phyloP scores from a whole-genome alignment of 2,888 invertebrate species.

The Ochropacha duplaris region DNA sequence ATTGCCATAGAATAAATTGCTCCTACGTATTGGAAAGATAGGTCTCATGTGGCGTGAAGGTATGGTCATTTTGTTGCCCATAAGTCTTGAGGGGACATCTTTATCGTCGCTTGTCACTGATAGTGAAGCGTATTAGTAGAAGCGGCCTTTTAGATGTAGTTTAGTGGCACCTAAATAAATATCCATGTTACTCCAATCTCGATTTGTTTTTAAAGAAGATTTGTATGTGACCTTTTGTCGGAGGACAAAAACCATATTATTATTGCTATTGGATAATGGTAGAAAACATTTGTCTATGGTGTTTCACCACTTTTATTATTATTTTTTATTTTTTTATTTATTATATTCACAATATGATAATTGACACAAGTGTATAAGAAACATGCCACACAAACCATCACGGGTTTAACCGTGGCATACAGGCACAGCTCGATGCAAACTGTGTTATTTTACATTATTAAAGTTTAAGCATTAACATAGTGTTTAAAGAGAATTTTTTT shows the following conservation, averaged over 20 bases:
- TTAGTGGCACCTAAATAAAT: conserved; percentile 5
- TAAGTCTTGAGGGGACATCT: conserved; percentile 13
- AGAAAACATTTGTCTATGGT: neutral
- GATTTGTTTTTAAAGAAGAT: neutral
- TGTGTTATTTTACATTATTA: no score
- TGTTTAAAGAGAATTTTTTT: no score
- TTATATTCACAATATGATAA: no score
- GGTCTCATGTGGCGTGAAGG: conserved; percentile 24
- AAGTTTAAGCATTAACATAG: no score
- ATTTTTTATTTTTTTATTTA: no score
- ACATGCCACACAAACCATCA: no score
- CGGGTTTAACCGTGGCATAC: no score
- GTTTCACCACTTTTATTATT: neutral
- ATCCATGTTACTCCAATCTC: neutral
- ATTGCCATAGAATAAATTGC: conserved; percentile 40
- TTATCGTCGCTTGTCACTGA: conserved; percentile 7
- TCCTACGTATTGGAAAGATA: conserved; percentile 32
- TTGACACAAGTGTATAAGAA: no score
- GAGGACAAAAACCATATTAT: neutral
- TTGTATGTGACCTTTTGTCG: neutral
- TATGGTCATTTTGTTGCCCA: conserved; percentile 33
- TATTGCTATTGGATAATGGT: neutral
- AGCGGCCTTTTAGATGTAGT: conserved; percentile 14
- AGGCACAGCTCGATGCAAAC: no score
- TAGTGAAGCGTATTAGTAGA: conserved; percentile 12